phyloP scores from a whole-genome alignment of 1,140 invertebrate species.

The Monochamus saltuarius region DNA sequence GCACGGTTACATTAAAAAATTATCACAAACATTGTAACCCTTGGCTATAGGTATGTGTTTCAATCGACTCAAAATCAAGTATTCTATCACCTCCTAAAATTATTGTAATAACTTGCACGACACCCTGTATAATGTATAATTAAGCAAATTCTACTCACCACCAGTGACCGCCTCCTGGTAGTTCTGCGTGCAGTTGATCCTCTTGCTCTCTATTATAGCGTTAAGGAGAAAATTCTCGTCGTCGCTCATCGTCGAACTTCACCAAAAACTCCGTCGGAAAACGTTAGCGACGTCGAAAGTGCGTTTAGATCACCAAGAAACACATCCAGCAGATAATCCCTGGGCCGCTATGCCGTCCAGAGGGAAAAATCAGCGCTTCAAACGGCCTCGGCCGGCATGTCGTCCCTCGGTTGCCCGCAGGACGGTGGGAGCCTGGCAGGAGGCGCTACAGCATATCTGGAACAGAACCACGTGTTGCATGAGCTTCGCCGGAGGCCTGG shows the following conservation, averaged over 20 bases:
- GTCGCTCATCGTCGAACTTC: background rate
- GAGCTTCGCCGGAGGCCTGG: background rate
- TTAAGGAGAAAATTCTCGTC: background rate
- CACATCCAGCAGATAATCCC: background rate
- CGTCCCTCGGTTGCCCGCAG: background rate
- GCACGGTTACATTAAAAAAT: too few relatives aligned
- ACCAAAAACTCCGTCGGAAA: background rate
- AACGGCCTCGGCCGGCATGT: background rate
- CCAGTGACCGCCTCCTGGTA: background rate
- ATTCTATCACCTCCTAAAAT: too few relatives aligned
- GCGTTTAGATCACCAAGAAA: background rate
- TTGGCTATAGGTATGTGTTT: too few relatives aligned
- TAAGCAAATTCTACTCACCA: background rate
- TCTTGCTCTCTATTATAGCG: background rate
- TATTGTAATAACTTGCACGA: too few relatives aligned
- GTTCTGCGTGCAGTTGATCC: background rate
- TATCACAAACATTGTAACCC: too few relatives aligned
- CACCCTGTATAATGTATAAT: too few relatives aligned
- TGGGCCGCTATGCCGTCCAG: background rate
- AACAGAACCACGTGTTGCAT: conserved; percentile 12
- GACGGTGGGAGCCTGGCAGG: background rate
- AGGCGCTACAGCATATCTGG: background rate
- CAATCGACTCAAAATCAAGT: too few relatives aligned
- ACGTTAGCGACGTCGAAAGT: background rate
- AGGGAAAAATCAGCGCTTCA: background rate